Evolutionary conservation across 2,113 vertebrate species (phyloP).

Genomic region (Thomomys bottae): DNA sequence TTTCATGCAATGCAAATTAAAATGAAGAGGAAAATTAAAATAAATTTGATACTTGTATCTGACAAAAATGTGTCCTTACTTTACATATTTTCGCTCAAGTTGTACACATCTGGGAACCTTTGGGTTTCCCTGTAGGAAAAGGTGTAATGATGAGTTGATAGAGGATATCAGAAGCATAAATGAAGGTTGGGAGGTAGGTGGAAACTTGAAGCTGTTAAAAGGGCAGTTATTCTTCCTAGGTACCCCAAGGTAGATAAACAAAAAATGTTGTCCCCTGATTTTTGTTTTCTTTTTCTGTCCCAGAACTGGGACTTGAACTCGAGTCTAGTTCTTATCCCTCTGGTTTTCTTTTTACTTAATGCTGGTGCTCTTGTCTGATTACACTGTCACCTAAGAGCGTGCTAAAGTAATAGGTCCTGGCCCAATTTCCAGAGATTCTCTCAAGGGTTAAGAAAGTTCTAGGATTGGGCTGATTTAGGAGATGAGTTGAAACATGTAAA

Average conservation of each 20-base stretch:
- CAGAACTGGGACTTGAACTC: too few relatives aligned
- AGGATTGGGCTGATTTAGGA: not conserved
- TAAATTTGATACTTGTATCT: not conserved
- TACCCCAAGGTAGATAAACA: not conserved
- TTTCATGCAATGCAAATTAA: slow-evolving; percentile 11
- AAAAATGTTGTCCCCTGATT: not conserved
- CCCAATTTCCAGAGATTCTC: not conserved
- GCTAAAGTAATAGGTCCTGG: not conserved
- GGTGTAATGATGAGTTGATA: not conserved
- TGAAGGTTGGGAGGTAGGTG: not conserved
- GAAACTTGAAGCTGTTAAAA: not conserved
- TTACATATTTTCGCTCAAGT: not conserved
- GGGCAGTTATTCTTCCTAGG: not conserved
- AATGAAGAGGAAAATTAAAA: not conserved
- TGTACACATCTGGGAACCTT: not conserved
- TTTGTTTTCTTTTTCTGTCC: too few relatives aligned
- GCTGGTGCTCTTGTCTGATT: not conserved
- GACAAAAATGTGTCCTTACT: not conserved
- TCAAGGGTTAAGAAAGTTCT: not conserved
- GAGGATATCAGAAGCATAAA: not conserved
- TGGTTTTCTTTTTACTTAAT: too few relatives aligned
- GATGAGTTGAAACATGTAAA: not conserved
- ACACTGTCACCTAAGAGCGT: not conserved
- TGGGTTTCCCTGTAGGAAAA: not conserved
- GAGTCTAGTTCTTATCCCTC: too few relatives aligned